Percentiles rank a stretch among this genome's conserved stretches.
These are phyloP conservation scores for Desmodus rotundus DNA, from an alignment of 2,113 vertebrate genomes.

Conservation along the genomic window DNA sequence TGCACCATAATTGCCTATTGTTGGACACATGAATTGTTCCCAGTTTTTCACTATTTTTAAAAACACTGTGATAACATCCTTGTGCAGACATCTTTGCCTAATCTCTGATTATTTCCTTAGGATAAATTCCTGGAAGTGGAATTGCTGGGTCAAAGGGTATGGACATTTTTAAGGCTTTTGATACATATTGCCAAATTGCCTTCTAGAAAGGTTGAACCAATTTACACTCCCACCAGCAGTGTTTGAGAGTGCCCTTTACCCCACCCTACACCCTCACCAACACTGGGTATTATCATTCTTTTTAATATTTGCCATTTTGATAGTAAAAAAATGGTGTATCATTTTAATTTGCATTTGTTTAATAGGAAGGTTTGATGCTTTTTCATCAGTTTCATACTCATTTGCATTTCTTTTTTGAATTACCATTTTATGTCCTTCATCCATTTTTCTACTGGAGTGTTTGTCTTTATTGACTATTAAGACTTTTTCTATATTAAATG, in stretches of 20 bases:
- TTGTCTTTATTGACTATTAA: conserved; percentile 47
- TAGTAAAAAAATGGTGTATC: conserved; percentile 61
- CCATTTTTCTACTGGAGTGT: conserved; percentile 59
- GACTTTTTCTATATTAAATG: conserved; percentile 41
- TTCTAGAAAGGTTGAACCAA: conserved; percentile 70
- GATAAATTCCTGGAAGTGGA: conserved; percentile 71
- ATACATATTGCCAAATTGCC: conserved; percentile 68
- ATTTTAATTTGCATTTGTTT: conserved; percentile 63
- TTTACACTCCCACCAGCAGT: conserved; percentile 58
- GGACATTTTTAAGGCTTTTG: conserved; percentile 69
- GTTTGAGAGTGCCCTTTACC: conserved; percentile 62
- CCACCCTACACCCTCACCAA: conserved; percentile 60
- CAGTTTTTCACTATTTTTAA: conserved; percentile 66
- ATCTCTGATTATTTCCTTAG: conserved; percentile 74
- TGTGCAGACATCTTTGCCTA: conserved; percentile 69
- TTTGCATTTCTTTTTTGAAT: conserved; percentile 50
- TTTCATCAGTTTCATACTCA: conserved; percentile 44
- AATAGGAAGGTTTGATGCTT: conserved; percentile 51
- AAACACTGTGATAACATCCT: conserved; percentile 64
- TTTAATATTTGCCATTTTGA: conserved; percentile 69
- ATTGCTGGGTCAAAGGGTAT: conserved; percentile 70
- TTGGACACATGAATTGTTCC: conserved; percentile 62
- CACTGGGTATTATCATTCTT: conserved; percentile 66
- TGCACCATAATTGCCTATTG: conserved; percentile 61
- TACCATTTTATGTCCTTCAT: conserved; percentile 55